phyloP scores from a whole-genome alignment of 1,140 invertebrate genomes.

The Acromyrmex charruanus region DNA sequence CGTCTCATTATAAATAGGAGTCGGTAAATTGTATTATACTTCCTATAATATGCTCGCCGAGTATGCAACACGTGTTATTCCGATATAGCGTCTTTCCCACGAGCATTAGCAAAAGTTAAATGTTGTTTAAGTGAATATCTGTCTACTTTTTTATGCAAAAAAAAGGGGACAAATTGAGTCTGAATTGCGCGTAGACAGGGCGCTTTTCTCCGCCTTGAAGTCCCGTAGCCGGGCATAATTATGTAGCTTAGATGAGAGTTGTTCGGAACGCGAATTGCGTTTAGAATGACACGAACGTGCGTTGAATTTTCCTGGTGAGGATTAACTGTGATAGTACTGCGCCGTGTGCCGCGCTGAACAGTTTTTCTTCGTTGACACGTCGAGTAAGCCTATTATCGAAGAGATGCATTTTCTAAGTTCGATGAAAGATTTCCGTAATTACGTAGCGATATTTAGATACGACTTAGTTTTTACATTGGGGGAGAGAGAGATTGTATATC shows the following conservation, averaged over 20 bases:
- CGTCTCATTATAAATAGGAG: constrained; percentile 47
- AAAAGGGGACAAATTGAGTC: neutral
- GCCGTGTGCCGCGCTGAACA: constrained; percentile 48
- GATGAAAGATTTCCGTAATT: constrained; percentile 52
- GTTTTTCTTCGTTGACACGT: constrained; percentile 60
- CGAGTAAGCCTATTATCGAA: constrained; percentile 51
- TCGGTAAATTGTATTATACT: constrained; percentile 54
- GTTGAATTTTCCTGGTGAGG: constrained; percentile 55
- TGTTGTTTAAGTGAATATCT: constrained; percentile 29
- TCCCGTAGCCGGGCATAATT: constrained; percentile 15
- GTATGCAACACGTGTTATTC: constrained; percentile 33
- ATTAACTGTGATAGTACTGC: constrained; percentile 75
- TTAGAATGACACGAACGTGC: constrained; percentile 70
- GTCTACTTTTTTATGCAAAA: constrained; percentile 3
- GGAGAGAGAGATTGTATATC: constrained; percentile 1
- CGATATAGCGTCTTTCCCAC: constrained; percentile 38
- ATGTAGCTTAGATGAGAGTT: constrained; percentile 59
- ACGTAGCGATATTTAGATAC: constrained; percentile 53
- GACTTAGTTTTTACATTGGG: constrained; percentile 31
- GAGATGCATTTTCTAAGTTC: constrained; percentile 62
- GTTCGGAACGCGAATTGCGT: constrained; percentile 65
- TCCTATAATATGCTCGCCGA: constrained; percentile 48
- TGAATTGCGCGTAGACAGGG: constrained; percentile 24
- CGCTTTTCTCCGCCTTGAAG: constrained; percentile 30
- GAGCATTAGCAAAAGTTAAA: constrained; percentile 14